These are phyloP conservation scores for Lymantria dispar DNA, from an alignment of 2,888 invertebrate species.

Conservation along the genomic window DNA sequence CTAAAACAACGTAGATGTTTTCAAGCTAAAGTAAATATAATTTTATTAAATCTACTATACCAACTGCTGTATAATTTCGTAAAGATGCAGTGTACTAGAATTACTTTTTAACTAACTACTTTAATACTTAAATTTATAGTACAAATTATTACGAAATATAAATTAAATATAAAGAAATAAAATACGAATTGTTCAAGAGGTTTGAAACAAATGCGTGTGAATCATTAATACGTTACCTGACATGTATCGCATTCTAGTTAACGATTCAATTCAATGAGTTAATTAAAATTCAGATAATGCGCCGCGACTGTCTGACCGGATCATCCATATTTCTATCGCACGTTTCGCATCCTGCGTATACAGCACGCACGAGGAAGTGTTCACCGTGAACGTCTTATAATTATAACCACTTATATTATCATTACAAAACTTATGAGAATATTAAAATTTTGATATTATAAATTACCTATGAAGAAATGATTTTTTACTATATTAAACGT, in stretches of 20 bases:
- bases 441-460: no score
- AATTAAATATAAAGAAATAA: neutral
- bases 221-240: slow-evolving; percentile 51
- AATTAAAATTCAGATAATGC: slow-evolving; percentile 74
- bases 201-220: slow-evolving; percentile 40
- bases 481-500: no score
- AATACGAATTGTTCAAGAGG: neutral
- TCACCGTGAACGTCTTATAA: slow-evolving; percentile 40
- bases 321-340: slow-evolving; percentile 70
- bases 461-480: no score
- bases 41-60: no score
- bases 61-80: no score
- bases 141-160: neutral
- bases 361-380: slow-evolving; percentile 62
- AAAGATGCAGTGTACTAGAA: no score
- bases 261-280: slow-evolving; percentile 69
- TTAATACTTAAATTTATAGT: no score
- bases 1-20: no score
- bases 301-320: slow-evolving; percentile 60
- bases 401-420: no score
- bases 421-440: no score
- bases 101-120: no score
- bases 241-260: slow-evolving; percentile 63
- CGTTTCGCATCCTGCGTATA: slow-evolving; percentile 62
- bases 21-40: no score